A percentile compares a stretch with the other conserved stretches of the same genome.
These are phyloP conservation scores for Delichon dasypus DNA, from an alignment of 2,797 vertebrate species.

Conservation along the genomic window DNA sequence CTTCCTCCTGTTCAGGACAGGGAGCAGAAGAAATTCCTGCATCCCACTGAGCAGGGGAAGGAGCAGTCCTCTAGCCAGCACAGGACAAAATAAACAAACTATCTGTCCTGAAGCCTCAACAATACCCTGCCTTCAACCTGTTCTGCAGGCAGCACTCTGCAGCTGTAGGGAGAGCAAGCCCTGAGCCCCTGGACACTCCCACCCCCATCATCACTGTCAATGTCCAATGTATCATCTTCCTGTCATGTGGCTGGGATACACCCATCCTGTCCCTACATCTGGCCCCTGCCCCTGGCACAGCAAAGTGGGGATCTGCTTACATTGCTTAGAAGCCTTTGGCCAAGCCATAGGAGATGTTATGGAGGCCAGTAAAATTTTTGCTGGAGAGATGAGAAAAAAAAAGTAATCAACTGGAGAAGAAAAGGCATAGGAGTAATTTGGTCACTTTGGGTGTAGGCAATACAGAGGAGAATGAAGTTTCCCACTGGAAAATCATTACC, in stretches of 20 bases:
- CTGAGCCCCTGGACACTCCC: neutral
- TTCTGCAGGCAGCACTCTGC: accelerated
- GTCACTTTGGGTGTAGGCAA: neutral
- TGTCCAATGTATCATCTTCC: neutral
- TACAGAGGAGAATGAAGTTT: neutral
- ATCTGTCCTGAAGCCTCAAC: neutral
- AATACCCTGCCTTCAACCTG: neutral
- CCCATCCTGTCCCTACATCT: neutral
- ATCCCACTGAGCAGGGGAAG: neutral
- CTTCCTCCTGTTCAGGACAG: neutral
- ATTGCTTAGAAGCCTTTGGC: neutral
- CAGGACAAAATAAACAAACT: neutral
- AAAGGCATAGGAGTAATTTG: neutral
- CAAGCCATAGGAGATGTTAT: neutral
- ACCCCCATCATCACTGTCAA: neutral
- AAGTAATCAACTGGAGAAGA: neutral
- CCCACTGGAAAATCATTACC: neutral
- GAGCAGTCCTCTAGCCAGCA: neutral
- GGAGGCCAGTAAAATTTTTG: neutral
- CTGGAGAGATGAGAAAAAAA: neutral
- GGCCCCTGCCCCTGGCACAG: neutral
- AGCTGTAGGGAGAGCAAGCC: neutral
- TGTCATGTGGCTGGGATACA: accelerated
- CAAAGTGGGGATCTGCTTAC: neutral
- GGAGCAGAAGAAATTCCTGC: neutral